Base-by-base conservation (phyloP, 1,140 invertebrate species). In the Anthonomus grandis region DNA sequence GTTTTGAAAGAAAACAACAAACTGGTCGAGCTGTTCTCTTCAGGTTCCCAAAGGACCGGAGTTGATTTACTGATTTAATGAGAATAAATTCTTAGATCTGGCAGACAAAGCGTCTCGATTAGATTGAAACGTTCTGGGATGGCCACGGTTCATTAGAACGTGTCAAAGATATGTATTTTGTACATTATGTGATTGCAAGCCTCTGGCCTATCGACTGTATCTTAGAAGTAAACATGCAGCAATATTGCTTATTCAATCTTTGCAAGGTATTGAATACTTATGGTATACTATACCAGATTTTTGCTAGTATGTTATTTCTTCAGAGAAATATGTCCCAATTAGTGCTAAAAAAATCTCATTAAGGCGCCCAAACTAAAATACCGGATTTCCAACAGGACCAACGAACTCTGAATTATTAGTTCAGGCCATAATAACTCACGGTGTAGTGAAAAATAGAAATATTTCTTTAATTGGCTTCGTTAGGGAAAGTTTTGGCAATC, bases 271-370 rank as follows among this genome's bases (percentile, higher is more conserved):
- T n/a, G n/a, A n/a, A n/a, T n/a, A n/a, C n/a, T n/a, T n/a, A n/a
- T n/a, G n/a, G n/a, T n/a, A n/a, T n/a, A n/a, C n/a, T n/a, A n/a
- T n/a, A n/a, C n/a, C n/a, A n/a, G n/a, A n/a, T n/a, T 57, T 57
- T 57, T 44, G 42, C 54, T 57, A 57, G 49, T 57, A n/a, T 57
- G 54, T 46, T 31, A 25, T 41, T 48, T 23, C 45, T 57, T 23
- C 38, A 22, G 45, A 46, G 42, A 57, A 57, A 57, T 57, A 57
- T 46, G 49, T 57, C 49, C 54, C 54, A 57, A 57, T 57, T 57
- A 57, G 54, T 44, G 46, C 45, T 25, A 46, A 49, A 50, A n/a
- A 57, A 57, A 25, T 48, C 54, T 57, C 54, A 37, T 31, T 53
- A 36, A 44, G n/a, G 27, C 31, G 52, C 52, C 36, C 41, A 15